A percentile compares a stretch with the other conserved stretches of the same genome.
Conservation (phyloP, 2,888 invertebrate species). For the Hoplodrina blanda region DNA sequence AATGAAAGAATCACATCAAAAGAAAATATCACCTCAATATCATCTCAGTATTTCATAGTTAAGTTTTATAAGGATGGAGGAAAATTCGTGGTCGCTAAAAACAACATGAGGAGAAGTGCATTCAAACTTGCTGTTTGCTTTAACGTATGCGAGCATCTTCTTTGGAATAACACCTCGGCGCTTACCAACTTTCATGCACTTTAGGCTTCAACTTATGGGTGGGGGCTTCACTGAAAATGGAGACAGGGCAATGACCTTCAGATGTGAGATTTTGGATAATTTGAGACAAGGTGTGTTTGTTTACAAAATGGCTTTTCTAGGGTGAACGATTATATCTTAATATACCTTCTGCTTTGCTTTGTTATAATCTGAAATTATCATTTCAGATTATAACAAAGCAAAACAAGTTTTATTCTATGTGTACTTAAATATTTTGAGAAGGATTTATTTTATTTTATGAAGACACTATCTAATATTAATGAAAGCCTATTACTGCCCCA, state of each 20-base stretch:
- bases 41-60: slow-evolving; percentile 33
- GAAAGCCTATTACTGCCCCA: no score
- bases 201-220: slow-evolving; percentile 43
- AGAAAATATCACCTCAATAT: slow-evolving; percentile 26
- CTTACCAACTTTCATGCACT: slow-evolving; percentile 61
- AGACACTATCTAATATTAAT: no score
- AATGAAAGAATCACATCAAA: slow-evolving; percentile 15
- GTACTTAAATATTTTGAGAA: background rate
- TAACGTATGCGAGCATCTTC: slow-evolving; percentile 63
- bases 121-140: slow-evolving; percentile 62
- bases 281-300: background rate
- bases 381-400: no score
- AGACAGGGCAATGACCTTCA: slow-evolving; percentile 32
- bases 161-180: slow-evolving; percentile 63
- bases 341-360: background rate
- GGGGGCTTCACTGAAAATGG: slow-evolving; percentile 26
- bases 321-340: background rate
- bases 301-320: background rate
- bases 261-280: slow-evolving; percentile 18
- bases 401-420: no score
- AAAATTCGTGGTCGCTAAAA: slow-evolving; percentile 56
- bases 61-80: slow-evolving; percentile 45
- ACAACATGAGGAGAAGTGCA: slow-evolving; percentile 57
- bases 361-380: background rate
- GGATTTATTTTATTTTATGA: no score